Evolutionary conservation across 2,113 vertebrate genomes (phyloP).

Genomic region (Atherinomorus stipes): DNA sequence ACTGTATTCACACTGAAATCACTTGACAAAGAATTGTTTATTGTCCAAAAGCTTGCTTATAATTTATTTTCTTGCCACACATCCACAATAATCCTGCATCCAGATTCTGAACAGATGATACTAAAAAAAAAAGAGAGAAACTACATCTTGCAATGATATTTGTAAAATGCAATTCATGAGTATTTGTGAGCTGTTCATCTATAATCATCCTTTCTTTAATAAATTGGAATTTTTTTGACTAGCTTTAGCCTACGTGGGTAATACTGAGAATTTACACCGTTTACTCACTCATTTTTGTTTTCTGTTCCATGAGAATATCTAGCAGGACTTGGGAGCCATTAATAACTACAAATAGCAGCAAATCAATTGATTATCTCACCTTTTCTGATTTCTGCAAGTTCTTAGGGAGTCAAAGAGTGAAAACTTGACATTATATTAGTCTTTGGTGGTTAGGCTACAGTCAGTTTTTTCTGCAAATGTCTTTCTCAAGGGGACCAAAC

Average conservation of each 20-base stretch:
- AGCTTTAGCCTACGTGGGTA: constrained; percentile 20
- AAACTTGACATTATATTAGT: constrained; percentile 29
- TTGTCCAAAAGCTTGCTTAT: constrained; percentile 32
- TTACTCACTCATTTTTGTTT: constrained; percentile 3
- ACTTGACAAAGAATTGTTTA: constrained; percentile 1
- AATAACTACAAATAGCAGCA: constrained; percentile 39
- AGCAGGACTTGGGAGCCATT: constrained; percentile 11
- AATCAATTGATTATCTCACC: constrained; percentile 39
- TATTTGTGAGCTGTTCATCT: constrained; percentile 5
- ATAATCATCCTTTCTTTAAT: constrained; percentile 14
- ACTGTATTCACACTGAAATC: constrained; percentile 11
- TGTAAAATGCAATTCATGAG: constrained; percentile 21
- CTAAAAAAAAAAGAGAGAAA: constrained; percentile 16
- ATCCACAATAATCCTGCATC: constrained; percentile 34
- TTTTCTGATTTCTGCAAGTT: constrained; percentile 8
- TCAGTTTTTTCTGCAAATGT: constrained; percentile 24
- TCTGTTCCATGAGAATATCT: constrained; percentile 7
- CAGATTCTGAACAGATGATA: constrained; percentile 45
- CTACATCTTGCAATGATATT: constrained; percentile 1
- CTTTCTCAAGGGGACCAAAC: constrained; percentile 25
- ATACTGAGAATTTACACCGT: constrained; percentile 34
- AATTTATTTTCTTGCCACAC: constrained; percentile 38
- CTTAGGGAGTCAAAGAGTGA: constrained; percentile 10
- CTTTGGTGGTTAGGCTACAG: constrained; percentile 64
- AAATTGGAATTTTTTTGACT: constrained; percentile 18